Evolutionary conservation across 2,888 invertebrate genomes (phyloP).

Genomic region (Epirrhoe alternata): DNA sequence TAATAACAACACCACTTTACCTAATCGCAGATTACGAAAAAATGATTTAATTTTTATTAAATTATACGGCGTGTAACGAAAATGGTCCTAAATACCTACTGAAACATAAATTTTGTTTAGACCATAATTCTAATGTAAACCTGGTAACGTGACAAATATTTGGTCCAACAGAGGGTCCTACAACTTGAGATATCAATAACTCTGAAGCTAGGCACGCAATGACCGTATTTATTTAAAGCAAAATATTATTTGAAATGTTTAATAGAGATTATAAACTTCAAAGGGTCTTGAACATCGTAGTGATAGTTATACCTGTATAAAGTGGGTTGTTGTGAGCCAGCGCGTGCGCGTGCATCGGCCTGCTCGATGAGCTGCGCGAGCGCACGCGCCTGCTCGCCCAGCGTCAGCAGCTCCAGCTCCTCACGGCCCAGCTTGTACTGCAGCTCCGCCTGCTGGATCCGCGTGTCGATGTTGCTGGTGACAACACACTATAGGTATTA

Average conservation of each 20-base stretch:
- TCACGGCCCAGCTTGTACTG: slow-evolving; percentile 95
- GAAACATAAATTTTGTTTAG: no score
- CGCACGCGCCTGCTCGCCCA: slow-evolving; percentile 93
- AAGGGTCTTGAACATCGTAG: no score
- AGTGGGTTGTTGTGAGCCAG: slow-evolving; percentile 79
- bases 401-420: slow-evolving; percentile 93
- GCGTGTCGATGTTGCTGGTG: slow-evolving; percentile 93
- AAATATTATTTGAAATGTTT: neutral
- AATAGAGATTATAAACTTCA: neutral
- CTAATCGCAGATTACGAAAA: neutral
- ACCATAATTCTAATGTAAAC: no score
- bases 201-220: no score
- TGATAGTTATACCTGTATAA: slow-evolving; percentile 81
- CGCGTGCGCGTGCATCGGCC: slow-evolving; percentile 72
- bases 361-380: slow-evolving; percentile 91
- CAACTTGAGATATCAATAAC: no score
- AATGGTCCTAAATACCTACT: no score
- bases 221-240: no score
- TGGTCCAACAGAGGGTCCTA: no score
- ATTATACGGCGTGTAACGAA: no score
- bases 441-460: slow-evolving; percentile 95
- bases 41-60: no score
- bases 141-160: no score
- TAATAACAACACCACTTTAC: slow-evolving; percentile 2
- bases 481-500: slow-evolving; percentile 14